A percentile compares a stretch with the other conserved stretches of the same genome.
Conservation (phyloP, 2,888 invertebrate genomes). For the Lasioglossum leucozonium region DNA sequence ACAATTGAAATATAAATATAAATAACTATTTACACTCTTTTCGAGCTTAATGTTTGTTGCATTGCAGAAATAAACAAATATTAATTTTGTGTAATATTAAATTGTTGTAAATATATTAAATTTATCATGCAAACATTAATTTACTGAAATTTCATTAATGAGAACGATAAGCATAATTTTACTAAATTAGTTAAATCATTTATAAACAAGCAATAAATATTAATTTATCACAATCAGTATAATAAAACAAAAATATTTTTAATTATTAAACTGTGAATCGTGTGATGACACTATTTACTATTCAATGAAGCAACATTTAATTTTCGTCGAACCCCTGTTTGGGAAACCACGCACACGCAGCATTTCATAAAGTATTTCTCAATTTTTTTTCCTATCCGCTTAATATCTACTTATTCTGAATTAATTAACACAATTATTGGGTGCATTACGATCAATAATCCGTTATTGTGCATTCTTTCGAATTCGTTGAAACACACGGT, state of each 20-base stretch:
- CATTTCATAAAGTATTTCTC: background rate
- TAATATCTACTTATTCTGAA: background rate
- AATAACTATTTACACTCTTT: background rate
- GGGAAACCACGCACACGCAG: background rate
- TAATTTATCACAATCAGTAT: background rate
- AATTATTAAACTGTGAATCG: background rate
- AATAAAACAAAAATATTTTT: background rate
- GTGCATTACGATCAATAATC: constrained; percentile 10
- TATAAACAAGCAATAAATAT: background rate
- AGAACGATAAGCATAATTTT: background rate
- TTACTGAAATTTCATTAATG: background rate
- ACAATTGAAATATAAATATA: background rate
- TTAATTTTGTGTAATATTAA: background rate
- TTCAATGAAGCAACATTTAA: background rate
- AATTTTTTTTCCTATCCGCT: background rate
- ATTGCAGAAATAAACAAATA: background rate
- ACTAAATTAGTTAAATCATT: background rate
- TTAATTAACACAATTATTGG: constrained; percentile 16
- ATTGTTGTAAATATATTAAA: too few relatives aligned
- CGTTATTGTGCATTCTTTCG: background rate
- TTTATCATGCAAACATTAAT: background rate
- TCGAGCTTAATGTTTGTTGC: background rate
- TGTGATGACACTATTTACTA: too few relatives aligned
- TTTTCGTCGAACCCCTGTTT: background rate
- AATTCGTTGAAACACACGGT: background rate